phyloP scores from a whole-genome alignment of 64 coral and sea anemone genomes.

The Montipora sp. region DNA sequence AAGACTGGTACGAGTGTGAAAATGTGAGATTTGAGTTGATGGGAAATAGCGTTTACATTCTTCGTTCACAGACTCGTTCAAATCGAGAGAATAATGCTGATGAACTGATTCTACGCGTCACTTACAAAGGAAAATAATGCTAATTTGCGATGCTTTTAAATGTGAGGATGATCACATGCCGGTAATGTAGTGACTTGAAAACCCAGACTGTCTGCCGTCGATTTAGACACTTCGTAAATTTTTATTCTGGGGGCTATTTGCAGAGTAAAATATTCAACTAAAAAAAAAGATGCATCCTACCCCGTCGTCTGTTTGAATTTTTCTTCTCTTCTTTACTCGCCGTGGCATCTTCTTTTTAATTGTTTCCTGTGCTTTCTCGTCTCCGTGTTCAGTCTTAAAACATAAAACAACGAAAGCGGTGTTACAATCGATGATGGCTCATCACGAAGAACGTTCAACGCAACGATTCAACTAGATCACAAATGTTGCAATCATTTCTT shows the following conservation, averaged over 20 bases:
- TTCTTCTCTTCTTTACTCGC: constrained; percentile 92
- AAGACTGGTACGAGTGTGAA: no score
- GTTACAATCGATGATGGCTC: no score
- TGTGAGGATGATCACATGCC: background rate
- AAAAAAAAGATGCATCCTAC: constrained; percentile 6
- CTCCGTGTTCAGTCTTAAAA: constrained; percentile 8
- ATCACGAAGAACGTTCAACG: no score
- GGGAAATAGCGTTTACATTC: no score
- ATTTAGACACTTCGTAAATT: no score
- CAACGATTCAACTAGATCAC: no score
- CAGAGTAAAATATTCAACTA: background rate
- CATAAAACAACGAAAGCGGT: background rate
- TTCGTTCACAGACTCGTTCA: no score
- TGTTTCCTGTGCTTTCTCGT: constrained; percentile 2
- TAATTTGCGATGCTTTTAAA: background rate
- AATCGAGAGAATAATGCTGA: no score
- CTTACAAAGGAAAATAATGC: background rate
- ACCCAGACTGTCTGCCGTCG: no score
- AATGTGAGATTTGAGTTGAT: background rate
- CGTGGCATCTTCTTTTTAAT: constrained; percentile 91
- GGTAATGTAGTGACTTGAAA: no score
- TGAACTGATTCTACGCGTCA: background rate
- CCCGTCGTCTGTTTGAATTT: constrained; percentile 92
- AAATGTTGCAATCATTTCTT: no score
- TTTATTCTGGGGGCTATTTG: no score